Evolutionary conservation across 2,888 invertebrate species (phyloP).

Genomic region (Acrobasis consociella): DNA sequence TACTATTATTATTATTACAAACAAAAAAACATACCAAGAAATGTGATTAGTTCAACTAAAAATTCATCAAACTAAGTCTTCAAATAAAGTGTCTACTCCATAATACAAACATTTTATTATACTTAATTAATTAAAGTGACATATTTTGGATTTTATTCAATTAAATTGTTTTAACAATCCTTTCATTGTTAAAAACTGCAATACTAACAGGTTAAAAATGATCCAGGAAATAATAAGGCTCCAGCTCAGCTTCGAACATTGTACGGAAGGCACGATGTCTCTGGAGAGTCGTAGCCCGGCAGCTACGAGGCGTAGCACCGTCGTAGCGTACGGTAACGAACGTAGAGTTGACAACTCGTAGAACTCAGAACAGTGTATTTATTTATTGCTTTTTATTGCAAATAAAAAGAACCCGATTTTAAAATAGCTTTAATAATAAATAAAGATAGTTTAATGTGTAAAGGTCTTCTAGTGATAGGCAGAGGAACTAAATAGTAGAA

Average conservation of each 20-base stretch:
- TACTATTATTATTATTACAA: no score
- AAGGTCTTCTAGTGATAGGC: no score
- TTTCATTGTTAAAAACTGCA: constrained; percentile 19
- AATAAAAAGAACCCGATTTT: no score
- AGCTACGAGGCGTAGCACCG: constrained; percentile 70
- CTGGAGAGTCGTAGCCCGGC: constrained; percentile 68
- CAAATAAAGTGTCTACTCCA: no score
- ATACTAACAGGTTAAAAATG: constrained; percentile 45
- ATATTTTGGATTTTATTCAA: background rate
- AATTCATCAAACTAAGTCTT: no score
- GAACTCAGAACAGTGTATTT: background rate
- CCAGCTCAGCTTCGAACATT: constrained; percentile 64
- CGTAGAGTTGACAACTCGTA: constrained; percentile 50
- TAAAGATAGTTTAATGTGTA: no score
- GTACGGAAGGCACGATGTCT: constrained; percentile 64
- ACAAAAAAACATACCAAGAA: no score
- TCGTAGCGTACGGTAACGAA: constrained; percentile 66
- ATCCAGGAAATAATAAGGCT: constrained; percentile 66
- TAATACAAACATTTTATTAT: no score
- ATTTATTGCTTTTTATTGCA: background rate
- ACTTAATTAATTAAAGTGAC: no score
- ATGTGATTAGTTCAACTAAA: no score
- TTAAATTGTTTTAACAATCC: background rate
- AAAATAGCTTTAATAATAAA: no score
- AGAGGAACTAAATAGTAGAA: no score